Evolutionary conservation across 1,140 invertebrate genomes (phyloP).

Genomic region (Danaus plexippus): DNA sequence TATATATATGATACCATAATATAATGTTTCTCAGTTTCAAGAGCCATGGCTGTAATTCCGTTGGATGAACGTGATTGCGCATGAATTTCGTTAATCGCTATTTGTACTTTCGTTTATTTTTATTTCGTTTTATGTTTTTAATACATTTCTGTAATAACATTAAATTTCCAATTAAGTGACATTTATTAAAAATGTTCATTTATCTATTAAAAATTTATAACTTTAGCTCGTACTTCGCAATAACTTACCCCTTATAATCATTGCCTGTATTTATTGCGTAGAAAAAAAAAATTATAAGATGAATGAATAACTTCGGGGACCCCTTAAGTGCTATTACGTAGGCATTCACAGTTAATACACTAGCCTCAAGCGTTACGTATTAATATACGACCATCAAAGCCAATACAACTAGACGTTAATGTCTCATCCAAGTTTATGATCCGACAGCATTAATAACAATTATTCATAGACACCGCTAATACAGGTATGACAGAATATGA

Average conservation of each 20-base stretch:
- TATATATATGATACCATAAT: constrained; percentile 1
- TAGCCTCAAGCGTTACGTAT: constrained; percentile 28
- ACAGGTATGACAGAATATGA: constrained; percentile 28
- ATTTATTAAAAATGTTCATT: no score
- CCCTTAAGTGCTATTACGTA: no score
- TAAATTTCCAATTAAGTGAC: no score
- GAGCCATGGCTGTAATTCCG: constrained; percentile 15
- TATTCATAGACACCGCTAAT: constrained; percentile 42
- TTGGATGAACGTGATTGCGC: constrained; percentile 30
- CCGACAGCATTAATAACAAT: constrained; percentile 43
- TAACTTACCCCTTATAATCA: no score
- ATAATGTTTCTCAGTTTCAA: constrained; percentile 6
- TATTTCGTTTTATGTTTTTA: no score
- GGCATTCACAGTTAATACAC: constrained; percentile 10
- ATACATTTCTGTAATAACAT: no score
- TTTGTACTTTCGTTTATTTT: no score
- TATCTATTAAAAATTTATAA: no score
- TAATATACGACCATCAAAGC: constrained; percentile 32
- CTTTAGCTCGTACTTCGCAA: no score
- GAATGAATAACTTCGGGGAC: constrained; percentile 1
- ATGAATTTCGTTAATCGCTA: constrained; percentile 28
- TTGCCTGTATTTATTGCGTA: no score
- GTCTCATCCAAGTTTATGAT: constrained; percentile 34
- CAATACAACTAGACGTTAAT: constrained; percentile 48
- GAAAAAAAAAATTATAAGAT: constrained; percentile 1